Evolutionary conservation across 37 sponge, comb jelly and placozoan species (phyloP).

Genomic region (Eunapius fragilis): DNA sequence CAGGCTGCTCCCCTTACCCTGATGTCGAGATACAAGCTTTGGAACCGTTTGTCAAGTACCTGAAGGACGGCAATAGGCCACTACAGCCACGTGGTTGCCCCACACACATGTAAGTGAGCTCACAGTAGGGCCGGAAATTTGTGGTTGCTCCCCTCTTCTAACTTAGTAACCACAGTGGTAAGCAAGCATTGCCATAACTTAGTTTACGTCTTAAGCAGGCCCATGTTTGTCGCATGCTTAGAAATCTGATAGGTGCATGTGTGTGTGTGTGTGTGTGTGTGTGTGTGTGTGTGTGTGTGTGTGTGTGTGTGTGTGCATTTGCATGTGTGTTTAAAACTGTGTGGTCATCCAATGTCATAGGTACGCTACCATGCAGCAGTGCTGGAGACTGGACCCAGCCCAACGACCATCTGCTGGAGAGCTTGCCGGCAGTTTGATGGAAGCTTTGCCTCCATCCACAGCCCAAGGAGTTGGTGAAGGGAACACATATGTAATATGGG

Average conservation of each 20-base stretch:
- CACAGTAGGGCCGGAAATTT: not conserved
- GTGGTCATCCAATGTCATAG: not conserved
- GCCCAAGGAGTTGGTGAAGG: not conserved
- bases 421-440: not conserved
- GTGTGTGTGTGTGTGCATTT: not conserved
- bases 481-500: not conserved
- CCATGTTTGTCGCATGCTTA: not conserved
- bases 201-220: conserved; percentile 3
- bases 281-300: conserved; percentile 25
- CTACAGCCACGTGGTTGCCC: conserved; percentile 54
- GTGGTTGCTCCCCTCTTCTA: not conserved
- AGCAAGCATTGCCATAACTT: too few species aligned
- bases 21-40: conserved; percentile 16
- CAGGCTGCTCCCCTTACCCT: conserved; percentile 53
- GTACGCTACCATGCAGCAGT: conserved; percentile 19
- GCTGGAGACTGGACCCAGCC: conserved; percentile 48
- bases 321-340: not conserved
- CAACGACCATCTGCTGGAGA: conserved; percentile 39
- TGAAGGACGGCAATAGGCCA: conserved; percentile 66
- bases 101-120: conserved; percentile 40
- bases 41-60: conserved; percentile 33
- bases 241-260: not conserved
- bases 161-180: too few species aligned
- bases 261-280: conserved; percentile 17
- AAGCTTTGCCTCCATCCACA: not conserved